Conservation (phyloP, 2,113 vertebrate species). For the Piprites chloris region DNA sequence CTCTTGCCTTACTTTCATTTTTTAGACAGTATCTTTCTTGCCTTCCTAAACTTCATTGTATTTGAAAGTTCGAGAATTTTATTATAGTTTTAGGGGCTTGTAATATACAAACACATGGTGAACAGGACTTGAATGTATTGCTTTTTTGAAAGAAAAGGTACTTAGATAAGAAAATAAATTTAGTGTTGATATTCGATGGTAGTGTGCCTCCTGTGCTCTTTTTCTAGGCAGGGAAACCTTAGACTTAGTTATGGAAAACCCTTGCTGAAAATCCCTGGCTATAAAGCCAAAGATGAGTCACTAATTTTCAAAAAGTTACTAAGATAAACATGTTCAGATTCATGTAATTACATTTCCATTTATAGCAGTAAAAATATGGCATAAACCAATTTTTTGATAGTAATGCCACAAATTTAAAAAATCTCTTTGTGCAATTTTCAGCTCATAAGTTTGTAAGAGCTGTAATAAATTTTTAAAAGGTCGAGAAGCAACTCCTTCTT, state of each 20-base stretch:
- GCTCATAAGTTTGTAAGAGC: neutral
- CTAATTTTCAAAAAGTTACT: conserved; percentile 23
- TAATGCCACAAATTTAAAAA: neutral
- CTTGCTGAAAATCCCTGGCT: conserved; percentile 50
- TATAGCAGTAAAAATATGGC: neutral
- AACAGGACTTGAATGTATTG: neutral
- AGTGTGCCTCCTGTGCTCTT: neutral
- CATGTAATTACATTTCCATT: conserved; percentile 12
- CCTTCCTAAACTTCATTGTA: neutral
- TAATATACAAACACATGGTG: neutral
- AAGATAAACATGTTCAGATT: conserved; percentile 36
- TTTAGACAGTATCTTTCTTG: neutral
- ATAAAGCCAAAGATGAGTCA: conserved; percentile 53
- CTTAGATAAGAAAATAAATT: conserved; percentile 3
- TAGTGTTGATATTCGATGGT: neutral
- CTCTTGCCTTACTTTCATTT: conserved; percentile 12
- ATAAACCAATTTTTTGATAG: neutral
- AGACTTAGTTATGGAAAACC: conserved; percentile 41
- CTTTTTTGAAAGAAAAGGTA: neutral
- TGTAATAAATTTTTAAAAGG: neutral
- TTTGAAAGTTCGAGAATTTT: neutral
- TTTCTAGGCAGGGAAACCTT: conserved; percentile 24
- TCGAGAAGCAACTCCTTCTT: neutral
- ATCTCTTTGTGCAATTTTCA: neutral
- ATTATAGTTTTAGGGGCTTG: neutral